phyloP scores from a whole-genome alignment of 2,797 vertebrate genomes.

The Xenentodon cancila region DNA sequence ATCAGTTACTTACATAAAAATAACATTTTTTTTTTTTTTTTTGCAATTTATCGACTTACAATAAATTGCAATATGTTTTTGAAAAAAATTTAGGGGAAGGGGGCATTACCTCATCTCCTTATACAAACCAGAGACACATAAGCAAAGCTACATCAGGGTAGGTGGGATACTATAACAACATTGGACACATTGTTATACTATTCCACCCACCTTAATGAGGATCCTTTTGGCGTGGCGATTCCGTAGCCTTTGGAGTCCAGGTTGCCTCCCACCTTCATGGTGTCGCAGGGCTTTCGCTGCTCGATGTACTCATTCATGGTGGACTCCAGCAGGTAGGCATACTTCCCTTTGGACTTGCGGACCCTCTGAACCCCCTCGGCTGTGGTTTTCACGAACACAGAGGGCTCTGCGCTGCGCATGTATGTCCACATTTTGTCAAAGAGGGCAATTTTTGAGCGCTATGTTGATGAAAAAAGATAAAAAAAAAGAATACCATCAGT shows the following conservation, averaged over 20 bases:
- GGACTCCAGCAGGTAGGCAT: conserved; percentile 98
- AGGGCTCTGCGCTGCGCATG: conserved; percentile 98
- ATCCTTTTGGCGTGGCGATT: conserved; percentile 99
- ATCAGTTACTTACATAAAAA: conserved; percentile 35
- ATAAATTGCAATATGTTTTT: conserved; percentile 78
- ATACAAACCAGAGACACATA: conserved; percentile 98
- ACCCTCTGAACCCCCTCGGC: conserved; percentile 97
- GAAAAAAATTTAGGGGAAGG: conserved; percentile 51
- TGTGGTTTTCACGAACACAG: conserved; percentile 99
- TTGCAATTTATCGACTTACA: conserved; percentile 85
- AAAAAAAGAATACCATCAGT: neutral
- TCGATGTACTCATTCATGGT: conserved; percentile 99
- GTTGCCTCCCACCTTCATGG: conserved; percentile 99
- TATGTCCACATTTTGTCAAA: conserved; percentile 99
- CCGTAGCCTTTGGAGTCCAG: conserved; percentile 99
- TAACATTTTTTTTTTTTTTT: conserved; percentile 13
- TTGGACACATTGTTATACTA: conserved; percentile 99
- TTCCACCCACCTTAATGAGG: conserved; percentile 99
- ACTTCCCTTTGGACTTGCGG: conserved; percentile 99
- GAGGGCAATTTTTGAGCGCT: conserved; percentile 99
- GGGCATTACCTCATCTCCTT: conserved; percentile 90
- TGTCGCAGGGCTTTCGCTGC: conserved; percentile 98
- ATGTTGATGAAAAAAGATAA: conserved; percentile 35
- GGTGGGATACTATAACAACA: conserved; percentile 99
- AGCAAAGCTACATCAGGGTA: conserved; percentile 99